Conservation (phyloP, 2,888 invertebrate genomes). For the Aphodius granarius region DNA sequence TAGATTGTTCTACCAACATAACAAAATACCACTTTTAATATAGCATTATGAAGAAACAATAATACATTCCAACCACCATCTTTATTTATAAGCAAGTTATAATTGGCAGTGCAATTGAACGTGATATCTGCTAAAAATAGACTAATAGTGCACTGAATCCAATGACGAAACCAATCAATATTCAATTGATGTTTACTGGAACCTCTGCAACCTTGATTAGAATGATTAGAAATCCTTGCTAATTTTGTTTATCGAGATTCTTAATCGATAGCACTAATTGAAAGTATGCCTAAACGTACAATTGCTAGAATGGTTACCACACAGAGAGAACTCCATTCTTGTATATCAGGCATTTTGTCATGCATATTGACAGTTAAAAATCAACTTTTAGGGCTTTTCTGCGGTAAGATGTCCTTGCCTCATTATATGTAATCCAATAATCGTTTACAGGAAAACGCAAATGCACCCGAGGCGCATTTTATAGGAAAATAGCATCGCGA, state of each 20-base stretch:
- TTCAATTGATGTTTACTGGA: neutral
- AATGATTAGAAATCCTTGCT: neutral
- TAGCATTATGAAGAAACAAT: neutral
- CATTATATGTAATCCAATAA: neutral
- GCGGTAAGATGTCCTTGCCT: neutral
- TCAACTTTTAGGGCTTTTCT: no score
- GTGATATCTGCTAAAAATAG: slow-evolving; percentile 4
- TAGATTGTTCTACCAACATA: neutral
- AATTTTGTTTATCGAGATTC: neutral
- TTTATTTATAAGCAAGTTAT: neutral
- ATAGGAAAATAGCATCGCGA: neutral
- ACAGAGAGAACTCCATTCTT: no score
- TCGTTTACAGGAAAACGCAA: neutral
- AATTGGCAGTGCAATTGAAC: slow-evolving; percentile 9
- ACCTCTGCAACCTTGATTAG: neutral
- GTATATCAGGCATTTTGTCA: no score
- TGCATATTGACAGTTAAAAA: no score
- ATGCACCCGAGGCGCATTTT: neutral
- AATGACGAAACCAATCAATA: neutral
- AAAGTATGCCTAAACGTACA: no score
- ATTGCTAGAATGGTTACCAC: no score
- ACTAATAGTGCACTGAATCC: neutral
- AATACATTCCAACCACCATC: no score
- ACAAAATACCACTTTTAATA: neutral
- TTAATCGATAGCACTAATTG: no score